These are phyloP conservation scores for Aplysina aerophoba DNA, from an alignment of 37 sponge, comb jelly and placozoan genomes.

Conservation along the genomic window DNA sequence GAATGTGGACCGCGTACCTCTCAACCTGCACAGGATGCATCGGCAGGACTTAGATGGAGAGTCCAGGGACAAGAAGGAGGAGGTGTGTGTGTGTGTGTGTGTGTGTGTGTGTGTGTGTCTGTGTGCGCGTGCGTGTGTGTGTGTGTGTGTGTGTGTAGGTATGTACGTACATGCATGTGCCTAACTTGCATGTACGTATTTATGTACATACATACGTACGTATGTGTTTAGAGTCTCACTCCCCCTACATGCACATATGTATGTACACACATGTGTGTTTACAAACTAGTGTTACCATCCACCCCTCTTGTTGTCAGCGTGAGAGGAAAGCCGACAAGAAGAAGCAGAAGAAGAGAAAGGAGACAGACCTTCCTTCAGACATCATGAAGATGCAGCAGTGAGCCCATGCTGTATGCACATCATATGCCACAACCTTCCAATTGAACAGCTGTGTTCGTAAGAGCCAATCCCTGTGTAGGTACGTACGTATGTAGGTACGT, in stretches of 20 bases:
- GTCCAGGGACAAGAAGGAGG: conserved; percentile 79
- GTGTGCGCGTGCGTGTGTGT: conserved; percentile 26
- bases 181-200: neutral
- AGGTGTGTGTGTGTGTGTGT: conserved; percentile 41
- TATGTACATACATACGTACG: neutral
- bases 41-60: conserved; percentile 82
- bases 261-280: neutral
- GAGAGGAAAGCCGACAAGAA: conserved; percentile 89
- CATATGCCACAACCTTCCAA: neutral
- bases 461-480: too few relatives aligned
- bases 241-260: neutral
- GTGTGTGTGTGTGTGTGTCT: conserved; percentile 21
- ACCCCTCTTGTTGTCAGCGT: conserved; percentile 32
- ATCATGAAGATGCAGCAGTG: conserved; percentile 86
- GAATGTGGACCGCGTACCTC: conserved; percentile 31
- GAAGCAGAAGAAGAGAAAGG: conserved; percentile 83
- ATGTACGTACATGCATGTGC: neutral
- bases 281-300: neutral
- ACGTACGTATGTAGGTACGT: conserved; percentile 26
- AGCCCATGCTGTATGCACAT: neutral
- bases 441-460: too few relatives aligned
- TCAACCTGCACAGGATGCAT: conserved; percentile 73
- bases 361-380: conserved; percentile 79
- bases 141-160: conserved; percentile 22
- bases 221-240: too few relatives aligned